phyloP scores from a whole-genome alignment of 2,888 invertebrate species.

The Netelia melanura region DNA sequence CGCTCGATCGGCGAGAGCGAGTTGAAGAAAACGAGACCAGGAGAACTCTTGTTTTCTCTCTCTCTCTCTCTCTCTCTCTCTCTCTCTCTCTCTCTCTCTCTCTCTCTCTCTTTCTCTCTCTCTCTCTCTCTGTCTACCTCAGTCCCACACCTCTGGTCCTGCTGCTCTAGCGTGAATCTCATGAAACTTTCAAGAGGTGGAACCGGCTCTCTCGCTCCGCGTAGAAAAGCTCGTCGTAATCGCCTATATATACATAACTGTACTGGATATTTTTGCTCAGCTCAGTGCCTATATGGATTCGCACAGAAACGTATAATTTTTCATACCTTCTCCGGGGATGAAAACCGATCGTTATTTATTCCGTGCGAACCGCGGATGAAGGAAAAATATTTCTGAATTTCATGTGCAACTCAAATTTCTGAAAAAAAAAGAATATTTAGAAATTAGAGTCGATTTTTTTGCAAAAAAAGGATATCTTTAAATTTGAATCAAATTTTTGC shows the following conservation, averaged over 20 bases:
- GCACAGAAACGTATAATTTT: conserved; percentile 19
- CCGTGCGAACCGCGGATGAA: not conserved
- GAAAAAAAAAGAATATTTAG: not conserved
- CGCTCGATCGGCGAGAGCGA: conserved; percentile 72
- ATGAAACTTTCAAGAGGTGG: conserved; percentile 80
- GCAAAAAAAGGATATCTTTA: too few relatives aligned
- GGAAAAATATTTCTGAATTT: not conserved
- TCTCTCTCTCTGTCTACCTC: too few relatives aligned
- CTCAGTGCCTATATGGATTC: conserved; percentile 1
- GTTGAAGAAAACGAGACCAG: conserved; percentile 6
- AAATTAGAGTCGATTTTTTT: too few relatives aligned
- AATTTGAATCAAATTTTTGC: too few relatives aligned
- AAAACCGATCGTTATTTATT: conserved; percentile 27
- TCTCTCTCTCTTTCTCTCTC: too few relatives aligned
- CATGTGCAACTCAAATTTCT: not conserved
- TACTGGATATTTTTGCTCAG: conserved; percentile 34
- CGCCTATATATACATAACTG: conserved; percentile 55
- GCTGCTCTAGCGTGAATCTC: conserved; percentile 70
- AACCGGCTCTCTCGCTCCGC: conserved; percentile 69
- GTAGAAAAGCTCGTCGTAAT: conserved; percentile 69
- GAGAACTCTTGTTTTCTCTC: not conserved
- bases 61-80: too few relatives aligned
- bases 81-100: too few relatives aligned
- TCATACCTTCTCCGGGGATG: not conserved
- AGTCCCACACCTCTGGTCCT: not conserved